phyloP scores from a whole-genome alignment of 2,113 vertebrate species.

The Martes martes region DNA sequence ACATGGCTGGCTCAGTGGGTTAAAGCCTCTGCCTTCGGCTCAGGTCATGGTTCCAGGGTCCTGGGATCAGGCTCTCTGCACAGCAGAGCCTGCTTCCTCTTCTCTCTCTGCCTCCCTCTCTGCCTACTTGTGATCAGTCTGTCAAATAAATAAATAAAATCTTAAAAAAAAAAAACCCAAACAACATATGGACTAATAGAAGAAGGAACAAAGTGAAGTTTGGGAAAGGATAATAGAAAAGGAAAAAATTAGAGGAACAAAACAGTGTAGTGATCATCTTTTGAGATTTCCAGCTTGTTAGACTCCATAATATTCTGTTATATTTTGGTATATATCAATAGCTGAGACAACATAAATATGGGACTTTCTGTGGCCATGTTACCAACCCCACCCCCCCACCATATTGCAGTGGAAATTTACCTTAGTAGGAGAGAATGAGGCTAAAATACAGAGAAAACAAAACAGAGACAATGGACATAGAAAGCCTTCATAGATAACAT shows the following conservation, averaged over 20 bases:
- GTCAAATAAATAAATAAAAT: no score
- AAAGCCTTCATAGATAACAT: not conserved
- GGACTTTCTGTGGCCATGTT: not conserved
- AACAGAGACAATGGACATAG: not conserved
- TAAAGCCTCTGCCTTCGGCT: no score
- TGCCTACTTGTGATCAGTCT: no score
- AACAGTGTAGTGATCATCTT: not conserved
- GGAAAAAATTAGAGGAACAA: not conserved
- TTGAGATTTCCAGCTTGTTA: not conserved
- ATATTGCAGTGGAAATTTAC: not conserved
- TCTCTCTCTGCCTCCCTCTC: no score
- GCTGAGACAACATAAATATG: not conserved
- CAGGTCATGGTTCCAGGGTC: no score
- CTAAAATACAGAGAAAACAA: not conserved
- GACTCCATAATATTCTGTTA: not conserved
- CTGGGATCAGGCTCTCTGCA: no score
- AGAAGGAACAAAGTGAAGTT: constrained; percentile 5
- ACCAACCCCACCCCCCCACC: not conserved
- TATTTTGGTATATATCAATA: not conserved
- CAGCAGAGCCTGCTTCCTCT: no score
- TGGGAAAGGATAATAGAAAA: not conserved
- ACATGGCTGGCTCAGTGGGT: no score
- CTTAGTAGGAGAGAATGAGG: not conserved
- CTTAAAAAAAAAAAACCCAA: not conserved
- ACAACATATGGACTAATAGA: not conserved